These are phyloP conservation scores for Catotricha subobsoleta DNA, from an alignment of 2,888 invertebrate species.

Conservation along the genomic window DNA sequence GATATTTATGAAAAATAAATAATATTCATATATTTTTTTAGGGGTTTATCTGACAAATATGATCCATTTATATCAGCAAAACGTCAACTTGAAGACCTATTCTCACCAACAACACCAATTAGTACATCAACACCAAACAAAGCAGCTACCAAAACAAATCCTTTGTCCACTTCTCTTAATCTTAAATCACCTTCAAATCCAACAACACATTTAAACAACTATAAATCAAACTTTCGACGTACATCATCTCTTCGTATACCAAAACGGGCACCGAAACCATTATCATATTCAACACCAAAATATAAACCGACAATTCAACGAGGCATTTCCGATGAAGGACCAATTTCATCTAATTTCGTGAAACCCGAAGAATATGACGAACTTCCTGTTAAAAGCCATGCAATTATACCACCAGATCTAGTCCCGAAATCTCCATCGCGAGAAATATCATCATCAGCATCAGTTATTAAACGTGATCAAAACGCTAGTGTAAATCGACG, in stretches of 20 bases:
- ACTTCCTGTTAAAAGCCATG: constrained; percentile 25
- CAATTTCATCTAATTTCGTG: constrained; percentile 27
- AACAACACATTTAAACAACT: constrained; percentile 14
- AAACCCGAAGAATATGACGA: constrained; percentile 30
- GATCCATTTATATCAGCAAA: constrained; percentile 66
- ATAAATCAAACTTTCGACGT: constrained; percentile 23
- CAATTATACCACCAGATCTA: constrained; percentile 13
- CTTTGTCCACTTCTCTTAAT: constrained; percentile 10
- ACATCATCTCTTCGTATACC: constrained; percentile 26
- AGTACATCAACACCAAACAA: constrained; percentile 20
- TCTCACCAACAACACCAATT: constrained; percentile 42
- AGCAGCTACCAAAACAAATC: constrained; percentile 12
- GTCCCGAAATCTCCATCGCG: constrained; percentile 9
- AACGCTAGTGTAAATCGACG: constrained; percentile 11
- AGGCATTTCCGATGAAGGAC: constrained; percentile 27
- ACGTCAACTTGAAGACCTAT: constrained; percentile 63
- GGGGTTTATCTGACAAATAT: constrained; percentile 31
- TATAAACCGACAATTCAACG: constrained; percentile 23
- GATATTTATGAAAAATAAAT: too few species aligned
- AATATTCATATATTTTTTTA: constrained; percentile 13
- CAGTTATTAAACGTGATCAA: constrained; percentile 22
- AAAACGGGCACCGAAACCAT: constrained; percentile 18
- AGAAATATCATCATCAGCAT: background rate
- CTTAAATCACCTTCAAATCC: constrained; percentile 17
- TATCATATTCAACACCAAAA: constrained; percentile 14